Base-by-base conservation (phyloP, 2,888 invertebrate genomes). In the Xestia c-nigrum region DNA sequence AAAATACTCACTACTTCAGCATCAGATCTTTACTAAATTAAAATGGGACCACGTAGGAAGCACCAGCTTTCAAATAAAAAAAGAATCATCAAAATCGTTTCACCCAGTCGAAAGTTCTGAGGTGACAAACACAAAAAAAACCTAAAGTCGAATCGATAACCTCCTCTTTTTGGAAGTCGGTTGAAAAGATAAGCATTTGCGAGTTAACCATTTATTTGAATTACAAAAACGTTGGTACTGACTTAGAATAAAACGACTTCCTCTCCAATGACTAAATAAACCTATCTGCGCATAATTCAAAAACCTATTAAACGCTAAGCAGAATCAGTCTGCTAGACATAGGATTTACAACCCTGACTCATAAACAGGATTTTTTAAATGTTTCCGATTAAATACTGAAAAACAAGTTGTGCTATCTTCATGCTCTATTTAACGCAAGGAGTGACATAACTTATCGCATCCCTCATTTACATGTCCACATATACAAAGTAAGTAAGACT, bases 391-490 rank as follows among this genome's bases (percentile, higher is more conserved):
- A 50, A 24, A 43, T 63, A 69, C 71, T 52, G 59, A 70, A 59
- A 74, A 74, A 74, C 85, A 64, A 71, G 59, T 84, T 70, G 16
- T 38, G 38, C 50, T 85, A 85, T 85, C 83, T 74, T 78, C 78
- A 57, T 61, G 78, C 82, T 78, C 85, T 78, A 84, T 85, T 85
- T 85, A 70, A 59, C 59, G 12, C 12, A n/a, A 47, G 31, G 21
- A 76, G 69, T 81, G 81, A 85, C 82, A 84, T 85, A 85, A 84
- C 78, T 84, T 84, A 84, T 84, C 85, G 81, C 69, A 78, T 81
- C 74, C 82, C 66, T 71, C 72, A 85, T 81, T 75, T 61, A 5
- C 82, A 81, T 84, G 72, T 84, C 70, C 85, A n/a, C 75, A 85
- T 84, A 78, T 74, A 84, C 81, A 81, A 78, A 52, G 74, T 78